Evolutionary conservation across 2,888 invertebrate genomes (phyloP), one percentile per base, ranked within the genome.

Genomic region (Orthosia cruda): DNA sequence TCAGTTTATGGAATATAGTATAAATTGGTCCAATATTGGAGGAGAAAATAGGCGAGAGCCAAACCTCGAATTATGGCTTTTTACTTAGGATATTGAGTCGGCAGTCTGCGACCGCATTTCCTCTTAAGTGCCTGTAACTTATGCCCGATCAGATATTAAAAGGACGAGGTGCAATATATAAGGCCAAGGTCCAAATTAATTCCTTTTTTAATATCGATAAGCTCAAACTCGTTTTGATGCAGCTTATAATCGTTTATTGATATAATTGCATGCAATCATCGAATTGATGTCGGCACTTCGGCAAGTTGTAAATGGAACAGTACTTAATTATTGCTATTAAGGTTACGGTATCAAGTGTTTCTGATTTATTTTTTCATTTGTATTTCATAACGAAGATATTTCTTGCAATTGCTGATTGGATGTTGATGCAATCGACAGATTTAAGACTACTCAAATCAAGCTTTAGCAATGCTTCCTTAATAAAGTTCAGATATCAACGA

Each of bases 161-260:
- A 65, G 32, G 45, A 45, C 40, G 40, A 69, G 23, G 49, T 58
- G 71, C 54, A 71, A 54, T 67, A 32, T 54, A 32, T 40, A 61
- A 72, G 20, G 54, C 40, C 71, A 85, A 85, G 71, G 73, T 77
- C 58, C 54, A 3, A 2, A 32, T 64, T 59, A 49, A 49, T 67
- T 62, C 55, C 54, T 45, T 54, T 61, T 68, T 74, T 77, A 16
- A 18, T 50, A 73, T 77, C 62, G 71, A 85, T 50, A 59, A 47
- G 15, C 65, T 64, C 40, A 59, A 69, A 52, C 61, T 52, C 13
- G 64, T 74, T 71, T 64, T 13, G 63, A 70, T 71, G 50, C 58
- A 70, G 49, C 20, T 52, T 18, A 47, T 70, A 81, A 81, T 81
- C 61, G 62, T 71, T 85, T 63, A 82, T 81, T 73, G 72, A 69